These are phyloP conservation scores for Siderastrea siderea DNA, from an alignment of 92 coral and sea anemone species.

Conservation along the genomic window DNA sequence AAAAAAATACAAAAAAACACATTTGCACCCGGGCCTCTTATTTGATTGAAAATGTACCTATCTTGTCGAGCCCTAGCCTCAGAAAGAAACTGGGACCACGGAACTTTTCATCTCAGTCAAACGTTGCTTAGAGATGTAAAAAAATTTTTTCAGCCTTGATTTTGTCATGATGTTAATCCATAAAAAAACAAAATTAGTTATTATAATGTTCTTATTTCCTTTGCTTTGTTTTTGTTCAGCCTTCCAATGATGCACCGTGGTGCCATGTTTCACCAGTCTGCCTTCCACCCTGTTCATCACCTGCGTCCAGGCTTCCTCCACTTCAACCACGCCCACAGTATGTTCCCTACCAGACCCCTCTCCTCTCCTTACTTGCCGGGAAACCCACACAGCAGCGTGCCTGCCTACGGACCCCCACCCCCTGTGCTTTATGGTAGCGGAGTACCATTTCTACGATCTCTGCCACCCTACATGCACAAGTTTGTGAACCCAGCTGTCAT, in stretches of 20 bases:
- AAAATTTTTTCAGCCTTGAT: no score
- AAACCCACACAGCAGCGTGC: neutral
- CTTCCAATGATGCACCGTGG: constrained; percentile 19
- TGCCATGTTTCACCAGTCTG: constrained; percentile 21
- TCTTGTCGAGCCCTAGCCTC: no score
- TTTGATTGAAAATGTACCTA: no score
- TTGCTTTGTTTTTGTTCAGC: neutral
- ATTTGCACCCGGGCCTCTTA: no score
- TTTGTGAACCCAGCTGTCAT: constrained; percentile 12
- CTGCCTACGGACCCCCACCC: constrained; percentile 35
- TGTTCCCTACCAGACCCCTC: constrained; percentile 26
- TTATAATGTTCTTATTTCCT: no score
- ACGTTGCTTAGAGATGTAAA: no score
- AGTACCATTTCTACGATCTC: constrained; percentile 19
- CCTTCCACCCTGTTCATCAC: constrained; percentile 46
- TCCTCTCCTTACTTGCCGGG: constrained; percentile 26
- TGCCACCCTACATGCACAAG: constrained; percentile 49
- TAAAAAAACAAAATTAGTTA: neutral
- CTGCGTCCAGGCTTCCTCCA: constrained; percentile 43
- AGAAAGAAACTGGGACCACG: no score
- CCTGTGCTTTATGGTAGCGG: constrained; percentile 23
- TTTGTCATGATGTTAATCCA: neutral
- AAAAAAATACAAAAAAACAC: no score
- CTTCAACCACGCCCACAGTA: constrained; percentile 27
- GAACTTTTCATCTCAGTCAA: no score